Evolutionary conservation across 2,113 vertebrate species (phyloP).

Genomic region (Egretta garzetta): DNA sequence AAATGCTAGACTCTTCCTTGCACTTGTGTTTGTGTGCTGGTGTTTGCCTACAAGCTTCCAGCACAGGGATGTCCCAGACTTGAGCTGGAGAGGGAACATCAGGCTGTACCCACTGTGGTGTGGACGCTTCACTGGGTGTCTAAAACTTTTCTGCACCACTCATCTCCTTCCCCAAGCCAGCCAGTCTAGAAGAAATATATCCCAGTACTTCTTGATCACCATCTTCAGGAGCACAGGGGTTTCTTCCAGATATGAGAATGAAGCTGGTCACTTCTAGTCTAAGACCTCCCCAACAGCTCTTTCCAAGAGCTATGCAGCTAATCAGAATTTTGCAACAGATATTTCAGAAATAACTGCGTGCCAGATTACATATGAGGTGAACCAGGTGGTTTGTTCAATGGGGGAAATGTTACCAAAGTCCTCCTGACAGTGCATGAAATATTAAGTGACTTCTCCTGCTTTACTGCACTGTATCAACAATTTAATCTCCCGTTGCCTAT

Average conservation of each 20-base stretch:
- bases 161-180: not conserved
- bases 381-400: not conserved
- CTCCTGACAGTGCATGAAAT: not conserved
- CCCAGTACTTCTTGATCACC: not conserved
- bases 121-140: rapidly evolving
- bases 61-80: too few species aligned
- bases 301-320: not conserved
- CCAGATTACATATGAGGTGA: not conserved
- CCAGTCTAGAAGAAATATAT: not conserved
- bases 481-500: not conserved
- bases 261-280: not conserved
- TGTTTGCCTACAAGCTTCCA: not conserved
- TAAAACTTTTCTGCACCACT: not conserved
- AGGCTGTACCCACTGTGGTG: not conserved
- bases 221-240: rapidly evolving
- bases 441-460: not conserved
- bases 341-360: not conserved
- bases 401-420: not conserved
- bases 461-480: not conserved
- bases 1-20: not conserved
- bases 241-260: not conserved
- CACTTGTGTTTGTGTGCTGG: not conserved
- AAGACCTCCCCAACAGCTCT: not conserved
- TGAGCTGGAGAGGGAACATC: not conserved
- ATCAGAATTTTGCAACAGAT: not conserved